phyloP scores from a whole-genome alignment of 2,797 vertebrate species.

The Fundulus diaphanus region DNA sequence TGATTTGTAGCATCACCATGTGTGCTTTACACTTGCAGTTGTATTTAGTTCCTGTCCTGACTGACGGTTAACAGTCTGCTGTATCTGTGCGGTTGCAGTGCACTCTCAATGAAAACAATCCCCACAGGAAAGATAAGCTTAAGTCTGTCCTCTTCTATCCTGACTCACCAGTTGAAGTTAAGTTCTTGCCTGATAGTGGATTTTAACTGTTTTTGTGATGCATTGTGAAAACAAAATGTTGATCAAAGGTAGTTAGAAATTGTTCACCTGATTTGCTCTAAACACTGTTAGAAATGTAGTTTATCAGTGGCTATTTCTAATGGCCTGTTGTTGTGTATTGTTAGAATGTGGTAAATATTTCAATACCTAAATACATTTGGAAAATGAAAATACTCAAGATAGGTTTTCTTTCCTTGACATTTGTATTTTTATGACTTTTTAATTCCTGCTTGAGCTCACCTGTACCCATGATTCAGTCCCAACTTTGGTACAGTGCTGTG shows the following conservation, averaged over 20 bases:
- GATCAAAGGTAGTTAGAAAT: neutral
- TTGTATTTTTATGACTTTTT: neutral
- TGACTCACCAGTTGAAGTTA: neutral
- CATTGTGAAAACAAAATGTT: neutral
- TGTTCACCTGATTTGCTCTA: neutral
- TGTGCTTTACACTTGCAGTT: neutral
- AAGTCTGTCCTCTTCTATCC: neutral
- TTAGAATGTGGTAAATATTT: neutral
- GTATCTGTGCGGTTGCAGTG: constrained; percentile 44
- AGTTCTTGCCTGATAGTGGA: neutral
- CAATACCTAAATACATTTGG: neutral
- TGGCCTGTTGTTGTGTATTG: neutral
- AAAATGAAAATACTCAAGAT: no score
- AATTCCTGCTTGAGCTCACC: no score
- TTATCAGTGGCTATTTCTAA: neutral
- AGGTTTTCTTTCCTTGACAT: no score
- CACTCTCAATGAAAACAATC: constrained; percentile 29
- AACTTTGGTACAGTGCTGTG: no score
- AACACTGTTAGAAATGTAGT: neutral
- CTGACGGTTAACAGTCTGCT: constrained; percentile 70
- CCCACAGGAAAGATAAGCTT: constrained; percentile 47
- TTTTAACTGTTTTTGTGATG: neutral
- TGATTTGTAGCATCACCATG: neutral
- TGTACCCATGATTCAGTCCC: no score
- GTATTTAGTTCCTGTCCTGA: constrained; percentile 53